Base-by-base conservation (phyloP, 2,113 vertebrate genomes). In the Lipotes vexillifer region DNA sequence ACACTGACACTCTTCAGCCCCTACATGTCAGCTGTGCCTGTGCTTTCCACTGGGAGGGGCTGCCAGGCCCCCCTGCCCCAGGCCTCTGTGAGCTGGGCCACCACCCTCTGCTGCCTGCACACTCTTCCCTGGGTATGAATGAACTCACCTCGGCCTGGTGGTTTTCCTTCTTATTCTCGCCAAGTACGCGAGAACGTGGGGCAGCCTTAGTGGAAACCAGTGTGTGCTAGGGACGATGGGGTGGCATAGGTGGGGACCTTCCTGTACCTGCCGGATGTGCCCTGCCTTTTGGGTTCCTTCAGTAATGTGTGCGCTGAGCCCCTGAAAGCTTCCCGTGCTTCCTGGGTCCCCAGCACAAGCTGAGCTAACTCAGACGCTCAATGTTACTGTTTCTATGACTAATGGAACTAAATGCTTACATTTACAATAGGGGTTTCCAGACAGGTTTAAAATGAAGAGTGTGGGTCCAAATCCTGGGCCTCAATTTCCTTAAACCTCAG, bases 51-150 rank as follows among this genome's bases (percentile, higher is more conserved):
- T 27, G 65, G 23, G 9, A 27, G 17, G 46, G 49, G 13, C 18
- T 3, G 41, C 46, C 57, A 7, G 55, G 61, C 2, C 27, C 57
- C 31, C 15, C n/a, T 1, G 15, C 17, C 8, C 33, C 88, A 59
- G 33, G 18, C 25, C 44, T 57, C 57, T 38, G 17, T 49, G n/a
- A 36, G 44, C 57, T 8, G 55, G 33, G 25, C 46, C 11, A 1
- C 72, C 11, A 0, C 0, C 25, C 44, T 33, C n/a, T 3, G 0
- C 36, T 82, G 59, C 49, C 61, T 29, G 9, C 15, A 11, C 31
- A 3, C 25, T 44, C 44, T 88, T 20, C 38, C 71, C n/a, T 5
- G 7, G 38, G 57, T 27, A 13, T 31, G 6, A 27, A 49, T 63
- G 38, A 77, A 27, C 31, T 84, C 49, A 33, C 77, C 33, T 57